phyloP scores from a whole-genome alignment of 2,113 vertebrate genomes.

The Eulemur rufifrons region DNA sequence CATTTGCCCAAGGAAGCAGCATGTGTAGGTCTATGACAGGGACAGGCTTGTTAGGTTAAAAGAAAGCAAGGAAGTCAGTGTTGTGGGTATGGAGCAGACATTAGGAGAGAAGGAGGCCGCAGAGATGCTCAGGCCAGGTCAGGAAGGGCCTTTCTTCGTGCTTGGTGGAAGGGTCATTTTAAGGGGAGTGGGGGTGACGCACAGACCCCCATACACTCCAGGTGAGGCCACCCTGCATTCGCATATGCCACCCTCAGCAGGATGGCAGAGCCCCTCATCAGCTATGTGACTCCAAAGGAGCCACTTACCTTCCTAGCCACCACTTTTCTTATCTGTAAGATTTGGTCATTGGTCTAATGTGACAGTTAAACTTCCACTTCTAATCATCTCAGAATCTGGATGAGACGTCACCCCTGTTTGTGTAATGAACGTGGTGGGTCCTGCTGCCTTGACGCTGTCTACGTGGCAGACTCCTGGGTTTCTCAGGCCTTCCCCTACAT shows the following conservation, averaged over 20 bases:
- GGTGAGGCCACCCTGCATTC: no score
- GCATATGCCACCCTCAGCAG: no score
- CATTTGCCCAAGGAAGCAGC: no score
- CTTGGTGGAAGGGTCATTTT: neutral
- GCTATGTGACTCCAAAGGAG: neutral
- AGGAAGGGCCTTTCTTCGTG: neutral
- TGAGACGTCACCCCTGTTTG: neutral
- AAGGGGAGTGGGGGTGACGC: neutral
- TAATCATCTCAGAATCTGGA: neutral
- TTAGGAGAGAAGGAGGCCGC: neutral
- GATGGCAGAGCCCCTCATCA: neutral
- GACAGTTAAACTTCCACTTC: neutral
- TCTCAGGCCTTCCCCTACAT: neutral
- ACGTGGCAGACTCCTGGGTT: neutral
- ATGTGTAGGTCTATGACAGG: neutral
- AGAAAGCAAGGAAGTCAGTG: neutral
- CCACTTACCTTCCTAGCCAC: neutral
- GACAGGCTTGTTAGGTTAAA: neutral
- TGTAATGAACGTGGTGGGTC: no score
- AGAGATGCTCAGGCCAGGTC: neutral
- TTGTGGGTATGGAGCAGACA: rapidly evolving
- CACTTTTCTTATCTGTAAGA: neutral
- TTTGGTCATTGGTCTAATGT: neutral
- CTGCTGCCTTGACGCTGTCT: neutral
- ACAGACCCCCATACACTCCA: neutral